These are phyloP conservation scores for Thinocorus orbignyianus DNA, from an alignment of 2,113 vertebrate genomes.

Conservation along the genomic window DNA sequence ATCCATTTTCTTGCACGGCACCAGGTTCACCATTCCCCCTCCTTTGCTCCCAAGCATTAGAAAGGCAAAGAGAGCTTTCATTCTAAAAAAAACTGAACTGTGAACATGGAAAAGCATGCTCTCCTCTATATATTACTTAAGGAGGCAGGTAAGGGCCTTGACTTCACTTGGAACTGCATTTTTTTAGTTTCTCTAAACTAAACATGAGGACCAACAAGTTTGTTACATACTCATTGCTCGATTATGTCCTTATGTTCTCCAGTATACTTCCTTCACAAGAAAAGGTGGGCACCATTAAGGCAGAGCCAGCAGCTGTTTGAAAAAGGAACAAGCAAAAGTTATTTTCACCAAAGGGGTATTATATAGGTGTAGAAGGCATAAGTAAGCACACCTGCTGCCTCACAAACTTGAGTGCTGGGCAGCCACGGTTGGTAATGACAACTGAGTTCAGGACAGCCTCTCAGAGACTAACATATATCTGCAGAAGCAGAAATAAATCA, in stretches of 20 bases:
- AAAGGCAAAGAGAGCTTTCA: neutral
- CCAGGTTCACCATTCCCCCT: fast-evolving
- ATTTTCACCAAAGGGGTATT: neutral
- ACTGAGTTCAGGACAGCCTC: neutral
- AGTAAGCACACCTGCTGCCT: neutral
- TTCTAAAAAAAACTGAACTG: neutral
- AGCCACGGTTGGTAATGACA: neutral
- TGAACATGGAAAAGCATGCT: neutral
- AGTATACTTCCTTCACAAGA: neutral
- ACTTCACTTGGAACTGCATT: neutral
- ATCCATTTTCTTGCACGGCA: neutral
- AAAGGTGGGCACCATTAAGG: neutral
- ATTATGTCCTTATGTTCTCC: neutral
- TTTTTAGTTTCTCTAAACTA: neutral
- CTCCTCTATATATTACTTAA: neutral
- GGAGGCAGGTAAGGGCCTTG: neutral
- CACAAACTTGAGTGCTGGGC: neutral
- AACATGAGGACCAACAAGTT: fast-evolving
- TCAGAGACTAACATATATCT: neutral
- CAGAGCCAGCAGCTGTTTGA: neutral
- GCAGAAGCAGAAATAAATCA: neutral
- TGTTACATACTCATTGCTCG: neutral
- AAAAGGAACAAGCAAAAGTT: neutral
- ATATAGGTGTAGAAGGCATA: neutral
- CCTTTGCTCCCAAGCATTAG: neutral